Evolutionary conservation across 2,888 invertebrate genomes (phyloP), one percentile per base, ranked within the genome.

Genomic region (Coecobrya sp.): DNA sequence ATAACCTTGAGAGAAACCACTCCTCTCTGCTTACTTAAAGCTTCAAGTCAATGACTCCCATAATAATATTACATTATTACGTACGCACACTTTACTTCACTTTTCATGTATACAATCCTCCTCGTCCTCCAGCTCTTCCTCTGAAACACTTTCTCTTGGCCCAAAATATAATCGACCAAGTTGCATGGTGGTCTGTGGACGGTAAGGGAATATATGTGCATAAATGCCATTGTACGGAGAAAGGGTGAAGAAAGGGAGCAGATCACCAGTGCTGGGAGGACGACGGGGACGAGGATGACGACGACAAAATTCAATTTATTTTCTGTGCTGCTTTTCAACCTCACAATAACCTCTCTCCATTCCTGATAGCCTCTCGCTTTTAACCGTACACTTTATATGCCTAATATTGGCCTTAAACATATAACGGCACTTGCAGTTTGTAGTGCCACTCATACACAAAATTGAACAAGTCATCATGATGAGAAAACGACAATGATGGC

Each of bases 241-340:
- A 27, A 76, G 49, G 49, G 52, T 52, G 52, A 76, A 13, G 68
- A 70, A 45, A 45, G 19, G 16, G 25, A 76, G 30, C 30, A 70
- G 52, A 76, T 52, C 76, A 76, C 45, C 45, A 27, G 13, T 13
- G 52, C 49, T 49, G 52, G 76, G 76, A 76, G 49, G 52, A 65
- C 11, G 27, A 65, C 27, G 22, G 19, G 16, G 27, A 10, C 2
- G 62, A 82, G 0, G 65, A 36, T 5, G 86, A 86, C 2, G 76
- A 86, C 25, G 81, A 91, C 65, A 91, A 91, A 91, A 91, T 91
- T 91, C 91, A 91, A 91, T 91, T 91, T 91, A 86, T 76, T 86
- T 68, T 86, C 70, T 30, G 11, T 49, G 8, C 59, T 45, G 25
- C 85, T 65, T 85, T 91, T 90, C 49, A 85, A 79, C 76, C 27